Evolutionary conservation across 2,888 invertebrate species (phyloP).

Genomic region (Calameuta idolon): DNA sequence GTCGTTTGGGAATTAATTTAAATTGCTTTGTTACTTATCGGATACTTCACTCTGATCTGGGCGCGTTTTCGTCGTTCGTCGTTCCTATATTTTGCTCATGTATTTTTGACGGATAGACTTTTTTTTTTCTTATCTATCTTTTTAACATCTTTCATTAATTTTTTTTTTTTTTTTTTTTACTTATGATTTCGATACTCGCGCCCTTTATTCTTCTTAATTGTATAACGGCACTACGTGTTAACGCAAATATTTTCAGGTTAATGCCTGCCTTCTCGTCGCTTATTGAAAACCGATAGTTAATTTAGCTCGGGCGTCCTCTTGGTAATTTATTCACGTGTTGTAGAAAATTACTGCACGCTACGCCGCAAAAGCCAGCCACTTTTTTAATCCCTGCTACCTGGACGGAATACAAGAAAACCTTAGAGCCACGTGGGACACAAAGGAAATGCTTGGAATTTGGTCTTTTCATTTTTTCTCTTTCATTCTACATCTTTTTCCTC

Average conservation of each 20-base stretch:
- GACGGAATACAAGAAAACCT: background rate
- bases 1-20: background rate
- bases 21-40: background rate
- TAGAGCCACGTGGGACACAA: background rate
- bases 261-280: background rate
- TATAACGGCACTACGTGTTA: background rate
- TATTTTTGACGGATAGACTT: background rate
- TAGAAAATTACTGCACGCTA: background rate
- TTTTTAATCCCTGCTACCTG: background rate
- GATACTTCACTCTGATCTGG: background rate
- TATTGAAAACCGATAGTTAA: background rate
- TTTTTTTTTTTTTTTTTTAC: background rate
- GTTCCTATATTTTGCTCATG: background rate
- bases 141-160: background rate
- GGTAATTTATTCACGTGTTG: background rate
- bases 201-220: background rate
- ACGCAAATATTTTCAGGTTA: background rate
- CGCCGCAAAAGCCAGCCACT: background rate
- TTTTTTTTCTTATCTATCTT: background rate
- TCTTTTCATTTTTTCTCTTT: background rate
- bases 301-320: background rate
- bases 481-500: background rate
- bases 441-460: background rate
- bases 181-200: background rate
- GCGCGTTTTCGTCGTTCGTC: background rate